Evolutionary conservation across 2,888 invertebrate species (phyloP).

Genomic region (Acronicta leporina): DNA sequence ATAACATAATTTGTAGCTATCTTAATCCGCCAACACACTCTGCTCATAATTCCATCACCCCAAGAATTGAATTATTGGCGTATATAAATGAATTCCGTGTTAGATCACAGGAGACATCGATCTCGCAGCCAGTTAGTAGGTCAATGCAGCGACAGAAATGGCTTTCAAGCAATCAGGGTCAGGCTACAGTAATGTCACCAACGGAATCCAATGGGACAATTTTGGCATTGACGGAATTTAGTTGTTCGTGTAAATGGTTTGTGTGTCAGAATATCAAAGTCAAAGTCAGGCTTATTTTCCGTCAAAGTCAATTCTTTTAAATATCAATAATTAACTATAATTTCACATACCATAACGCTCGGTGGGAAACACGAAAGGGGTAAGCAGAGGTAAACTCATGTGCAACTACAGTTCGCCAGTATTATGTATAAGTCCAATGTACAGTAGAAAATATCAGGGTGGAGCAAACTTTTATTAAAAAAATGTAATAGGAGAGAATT

Average conservation of each 20-base stretch:
- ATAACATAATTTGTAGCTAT: not conserved
- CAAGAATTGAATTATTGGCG: conserved; percentile 33
- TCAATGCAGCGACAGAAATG: conserved; percentile 43
- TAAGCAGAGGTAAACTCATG: too few species aligned
- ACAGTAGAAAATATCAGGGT: too few species aligned
- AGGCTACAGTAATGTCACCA: conserved; percentile 37
- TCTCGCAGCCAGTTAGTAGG: conserved; percentile 45
- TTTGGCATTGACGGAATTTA: conserved; percentile 32
- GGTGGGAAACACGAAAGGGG: too few species aligned
- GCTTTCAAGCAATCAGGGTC: conserved; percentile 35
- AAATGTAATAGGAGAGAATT: too few species aligned
- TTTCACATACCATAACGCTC: too few species aligned
- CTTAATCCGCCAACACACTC: not conserved
- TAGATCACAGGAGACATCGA: conserved; percentile 32
- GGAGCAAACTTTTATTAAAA: too few species aligned
- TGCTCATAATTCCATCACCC: not conserved
- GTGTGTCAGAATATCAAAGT: not conserved
- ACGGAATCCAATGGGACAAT: conserved; percentile 37
- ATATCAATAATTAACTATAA: too few species aligned
- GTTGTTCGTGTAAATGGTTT: not conserved
- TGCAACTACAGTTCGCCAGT: too few species aligned
- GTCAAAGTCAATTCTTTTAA: too few species aligned
- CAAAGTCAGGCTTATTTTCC: too few species aligned
- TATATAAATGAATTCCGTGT: conserved; percentile 17
- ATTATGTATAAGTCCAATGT: too few species aligned